Base-by-base conservation (phyloP, 2,113 vertebrate species). In the Salminus brasiliensis region DNA sequence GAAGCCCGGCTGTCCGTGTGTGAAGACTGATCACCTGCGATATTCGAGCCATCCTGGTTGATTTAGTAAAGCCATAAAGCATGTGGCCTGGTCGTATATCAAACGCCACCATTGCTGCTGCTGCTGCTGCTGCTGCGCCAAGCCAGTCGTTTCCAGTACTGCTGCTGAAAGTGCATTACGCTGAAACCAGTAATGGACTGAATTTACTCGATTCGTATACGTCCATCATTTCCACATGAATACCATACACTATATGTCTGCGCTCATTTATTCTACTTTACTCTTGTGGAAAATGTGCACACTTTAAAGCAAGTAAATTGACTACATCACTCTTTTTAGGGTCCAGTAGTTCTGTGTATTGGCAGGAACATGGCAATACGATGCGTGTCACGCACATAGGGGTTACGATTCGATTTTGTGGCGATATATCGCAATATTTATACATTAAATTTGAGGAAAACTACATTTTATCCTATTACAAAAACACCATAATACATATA, bases 41-140 rank as follows among this genome's bases (percentile, higher is more conserved):
- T 71, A 69, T 39, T 63, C 73, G 13, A 27, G 34, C 45, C 79
- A 43, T 63, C 73, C 53, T 11, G 43, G 29, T 52, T 71, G 79
- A 76, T 81, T 76, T 81, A 81, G 65, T 49, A 23, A 70, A 69
- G 73, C 65, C 57, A 71, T 69, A 76, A 75, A 71, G n/a, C 65
- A 63, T 30, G 53, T 39, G 70, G 23, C 47, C 53, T 67, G 49
- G 63, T 69, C 72, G 66, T 74, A 72, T 25, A 78, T 49, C 74
- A 41, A 5, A 15, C 71, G 1, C 70, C 1, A 25, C n/a, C 34
- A 18, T 32, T 3, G 72, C 34, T 27, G 36, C 32, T 30, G 29
- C 23, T 23, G n/a, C n/a, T n/a, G 52, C 21, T 9, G 52, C n/a
- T n/a, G 36, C 32, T 30, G 29, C n/a, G 21, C 70, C 49, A 21